A percentile compares a stretch with the other conserved stretches of the same genome.
These are phyloP conservation scores for Cathartes aura DNA, from an alignment of 2,113 vertebrate genomes.

Conservation along the genomic window DNA sequence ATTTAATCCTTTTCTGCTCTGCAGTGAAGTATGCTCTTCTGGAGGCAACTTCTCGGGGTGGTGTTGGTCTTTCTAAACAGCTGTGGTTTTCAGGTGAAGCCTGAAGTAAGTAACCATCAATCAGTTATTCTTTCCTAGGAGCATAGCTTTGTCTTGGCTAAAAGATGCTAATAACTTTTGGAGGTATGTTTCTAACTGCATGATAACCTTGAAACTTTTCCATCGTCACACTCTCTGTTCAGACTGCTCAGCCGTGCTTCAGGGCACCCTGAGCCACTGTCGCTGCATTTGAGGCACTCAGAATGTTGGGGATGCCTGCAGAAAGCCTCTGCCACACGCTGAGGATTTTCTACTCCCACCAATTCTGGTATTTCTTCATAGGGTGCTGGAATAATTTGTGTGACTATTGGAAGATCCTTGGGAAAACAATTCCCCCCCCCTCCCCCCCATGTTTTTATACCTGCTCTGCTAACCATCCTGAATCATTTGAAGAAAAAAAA, in stretches of 20 bases:
- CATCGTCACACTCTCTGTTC: neutral
- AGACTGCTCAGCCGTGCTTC: neutral
- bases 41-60: neutral
- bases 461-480: neutral
- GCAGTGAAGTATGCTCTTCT: neutral
- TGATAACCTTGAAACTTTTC: neutral
- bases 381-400: neutral
- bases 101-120: neutral
- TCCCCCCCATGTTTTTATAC: neutral
- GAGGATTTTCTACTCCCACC: neutral
- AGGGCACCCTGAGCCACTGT: too few species aligned
- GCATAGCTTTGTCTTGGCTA: neutral
- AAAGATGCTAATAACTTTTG: neutral
- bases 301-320: neutral
- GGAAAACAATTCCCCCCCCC: neutral
- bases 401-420: neutral
- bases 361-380: neutral
- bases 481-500: neutral
- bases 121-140: neutral
- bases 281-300: neutral
- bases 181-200: neutral
- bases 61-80: neutral
- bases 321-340: accelerated
- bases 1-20: neutral
- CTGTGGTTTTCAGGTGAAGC: neutral